Evolutionary conservation across 2,888 invertebrate genomes (phyloP).

Genomic region (Drosophila limbata): DNA sequence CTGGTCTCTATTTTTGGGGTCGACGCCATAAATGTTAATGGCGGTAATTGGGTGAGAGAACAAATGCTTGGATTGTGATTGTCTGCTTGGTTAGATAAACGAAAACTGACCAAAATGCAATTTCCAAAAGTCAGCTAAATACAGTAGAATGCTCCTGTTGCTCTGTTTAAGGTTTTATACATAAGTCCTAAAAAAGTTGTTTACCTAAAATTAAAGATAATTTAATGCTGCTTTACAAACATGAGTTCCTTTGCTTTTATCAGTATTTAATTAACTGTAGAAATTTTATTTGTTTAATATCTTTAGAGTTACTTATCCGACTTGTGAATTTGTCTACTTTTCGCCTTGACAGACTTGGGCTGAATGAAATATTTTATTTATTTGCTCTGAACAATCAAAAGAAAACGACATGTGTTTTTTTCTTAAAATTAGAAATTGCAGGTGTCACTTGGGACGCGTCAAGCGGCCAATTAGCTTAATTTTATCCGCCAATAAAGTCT

Average conservation of each 20-base stretch:
- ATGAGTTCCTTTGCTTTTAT: too few species aligned
- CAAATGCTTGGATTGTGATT: slow-evolving; percentile 44
- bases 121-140: slow-evolving; percentile 10
- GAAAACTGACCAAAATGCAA: slow-evolving; percentile 38
- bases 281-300: too few species aligned
- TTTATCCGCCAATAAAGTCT: slow-evolving; percentile 58
- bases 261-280: too few species aligned
- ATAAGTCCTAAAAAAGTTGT: not conserved
- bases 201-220: not conserved
- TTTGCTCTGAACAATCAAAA: too few species aligned
- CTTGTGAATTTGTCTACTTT: too few species aligned
- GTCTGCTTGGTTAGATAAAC: slow-evolving; percentile 43
- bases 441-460: slow-evolving; percentile 54
- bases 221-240: too few species aligned
- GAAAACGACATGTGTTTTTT: too few species aligned
- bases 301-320: too few species aligned
- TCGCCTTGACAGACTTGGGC: too few species aligned
- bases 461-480: slow-evolving; percentile 67
- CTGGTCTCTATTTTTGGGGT: slow-evolving; percentile 46
- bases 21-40: slow-evolving; percentile 72
- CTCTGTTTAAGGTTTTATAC: not conserved
- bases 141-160: not conserved
- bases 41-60: slow-evolving; percentile 59
- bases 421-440: slow-evolving; percentile 10
- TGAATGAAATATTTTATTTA: too few species aligned